These are phyloP conservation scores for Paragorgia papillata DNA, from an alignment of 92 coral and sea anemone species.

Conservation along the genomic window DNA sequence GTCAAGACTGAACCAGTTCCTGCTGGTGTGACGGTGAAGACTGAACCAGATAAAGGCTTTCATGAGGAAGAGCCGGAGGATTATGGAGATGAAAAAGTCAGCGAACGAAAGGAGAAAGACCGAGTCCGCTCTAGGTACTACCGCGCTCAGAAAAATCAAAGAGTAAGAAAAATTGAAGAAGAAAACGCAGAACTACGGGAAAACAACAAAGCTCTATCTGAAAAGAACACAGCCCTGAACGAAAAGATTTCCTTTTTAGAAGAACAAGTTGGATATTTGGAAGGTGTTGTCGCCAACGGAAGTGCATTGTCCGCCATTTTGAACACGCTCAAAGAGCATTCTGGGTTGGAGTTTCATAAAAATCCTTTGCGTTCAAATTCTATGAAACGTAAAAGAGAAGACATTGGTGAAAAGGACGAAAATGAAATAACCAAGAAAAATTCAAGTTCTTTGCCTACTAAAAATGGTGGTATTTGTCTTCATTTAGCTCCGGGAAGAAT, in stretches of 20 bases:
- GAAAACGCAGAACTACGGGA: conserved; percentile 10
- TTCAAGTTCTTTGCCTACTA: neutral
- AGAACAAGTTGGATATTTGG: conserved; percentile 65
- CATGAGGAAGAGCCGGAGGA: neutral
- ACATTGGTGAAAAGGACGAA: conserved; percentile 22
- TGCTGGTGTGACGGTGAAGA: neutral
- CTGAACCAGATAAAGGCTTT: neutral
- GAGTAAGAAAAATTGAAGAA: neutral
- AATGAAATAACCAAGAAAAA: conserved; percentile 15
- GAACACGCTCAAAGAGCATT: conserved; percentile 59
- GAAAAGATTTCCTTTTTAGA: conserved; percentile 41
- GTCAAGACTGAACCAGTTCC: neutral
- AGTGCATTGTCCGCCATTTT: conserved; percentile 76
- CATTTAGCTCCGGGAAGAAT: conserved; percentile 78
- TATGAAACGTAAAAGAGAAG: conserved; percentile 42
- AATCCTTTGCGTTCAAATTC: conserved; percentile 45
- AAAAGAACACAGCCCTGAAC: conserved; percentile 55
- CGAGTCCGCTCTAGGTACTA: neutral
- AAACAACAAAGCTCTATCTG: conserved; percentile 1
- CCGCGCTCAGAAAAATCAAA: neutral
- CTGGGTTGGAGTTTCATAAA: conserved; percentile 66
- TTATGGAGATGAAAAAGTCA: no score
- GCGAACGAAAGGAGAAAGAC: neutral
- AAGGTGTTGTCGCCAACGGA: conserved; percentile 76
- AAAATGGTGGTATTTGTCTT: conserved; percentile 81